Evolutionary conservation across 2,797 vertebrate species (phyloP), one percentile per base, ranked within the genome.

Genomic region (Xenopus petersii): DNA sequence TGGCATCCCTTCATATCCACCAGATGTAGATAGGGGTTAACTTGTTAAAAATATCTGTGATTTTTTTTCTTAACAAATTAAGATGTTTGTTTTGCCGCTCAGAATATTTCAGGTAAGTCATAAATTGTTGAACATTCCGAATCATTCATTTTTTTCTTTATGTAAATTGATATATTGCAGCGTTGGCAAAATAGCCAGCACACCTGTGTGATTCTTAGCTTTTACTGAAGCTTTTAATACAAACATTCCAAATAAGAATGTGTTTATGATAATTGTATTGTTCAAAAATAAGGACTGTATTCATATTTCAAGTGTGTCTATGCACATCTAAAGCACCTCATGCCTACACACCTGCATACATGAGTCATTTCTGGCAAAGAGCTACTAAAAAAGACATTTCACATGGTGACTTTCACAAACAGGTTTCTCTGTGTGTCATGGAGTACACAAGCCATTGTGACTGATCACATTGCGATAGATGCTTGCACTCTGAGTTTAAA

Each of bases 251-350:
- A 70, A 79, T 74, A 79, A 70, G 66, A 79, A 70, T 70, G 71
- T 74, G 54, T 74, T 70, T 69, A 73, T 78, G 76, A 79, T 79
- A 66, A 79, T 79, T 69, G 49, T 16, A 74, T 79, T 74, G 71
- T 70, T 68, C 67, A 54, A 65, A 79, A 70, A 70, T 36, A 42
- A 73, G 11, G 36, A 64, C 59, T 73, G 71, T 73, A 70, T 79
- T 70, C 71, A 79, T 74, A 64, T 79, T 73, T 79, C 76, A 79
- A 70, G 67, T 70, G 71, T 79, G 71, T 70, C 62, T 64, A 71
- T 69, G 66, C 64, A 21, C 47, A 65, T 73, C 62, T 30, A 78
- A 74, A 73, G 60, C 67, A 79, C 71, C 73, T 69, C 65, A 60
- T 69, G 58, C 58, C 71, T 65, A 73, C 76, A 74, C 71, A 79